phyloP scores from a whole-genome alignment of 2,797 vertebrate species.

The Lemur catta region DNA sequence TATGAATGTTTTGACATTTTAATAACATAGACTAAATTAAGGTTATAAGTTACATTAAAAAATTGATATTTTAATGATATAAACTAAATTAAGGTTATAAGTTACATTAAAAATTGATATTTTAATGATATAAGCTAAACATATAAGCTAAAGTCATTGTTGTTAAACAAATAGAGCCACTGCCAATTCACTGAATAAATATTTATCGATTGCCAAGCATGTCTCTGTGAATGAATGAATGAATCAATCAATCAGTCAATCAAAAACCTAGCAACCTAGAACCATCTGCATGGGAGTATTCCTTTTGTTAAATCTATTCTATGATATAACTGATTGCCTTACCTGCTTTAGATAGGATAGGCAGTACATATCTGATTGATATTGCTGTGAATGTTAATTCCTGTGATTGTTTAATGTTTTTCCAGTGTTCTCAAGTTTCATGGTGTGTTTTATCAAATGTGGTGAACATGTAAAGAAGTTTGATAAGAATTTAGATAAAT shows the following conservation, averaged over 20 bases:
- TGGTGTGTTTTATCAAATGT: neutral
- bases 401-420: neutral
- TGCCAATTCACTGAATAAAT: neutral
- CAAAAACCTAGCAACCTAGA: neutral
- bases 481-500: neutral
- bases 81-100: neutral
- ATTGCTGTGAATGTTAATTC: neutral
- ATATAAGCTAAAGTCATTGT: neutral
- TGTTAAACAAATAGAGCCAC: neutral
- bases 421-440: neutral
- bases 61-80: neutral
- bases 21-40: neutral
- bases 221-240: neutral
- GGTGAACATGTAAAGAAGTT: neutral
- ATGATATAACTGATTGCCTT: neutral
- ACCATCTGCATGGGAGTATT: neutral
- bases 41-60: neutral
- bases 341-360: neutral
- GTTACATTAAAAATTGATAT: neutral
- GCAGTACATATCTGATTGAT: neutral
- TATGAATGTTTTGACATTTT: conserved; percentile 6
- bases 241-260: neutral
- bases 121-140: neutral
- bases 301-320: neutral
- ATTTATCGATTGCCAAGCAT: neutral